These are phyloP conservation scores for Cebus imitator DNA, from an alignment of 2,113 vertebrate species.

Conservation along the genomic window DNA sequence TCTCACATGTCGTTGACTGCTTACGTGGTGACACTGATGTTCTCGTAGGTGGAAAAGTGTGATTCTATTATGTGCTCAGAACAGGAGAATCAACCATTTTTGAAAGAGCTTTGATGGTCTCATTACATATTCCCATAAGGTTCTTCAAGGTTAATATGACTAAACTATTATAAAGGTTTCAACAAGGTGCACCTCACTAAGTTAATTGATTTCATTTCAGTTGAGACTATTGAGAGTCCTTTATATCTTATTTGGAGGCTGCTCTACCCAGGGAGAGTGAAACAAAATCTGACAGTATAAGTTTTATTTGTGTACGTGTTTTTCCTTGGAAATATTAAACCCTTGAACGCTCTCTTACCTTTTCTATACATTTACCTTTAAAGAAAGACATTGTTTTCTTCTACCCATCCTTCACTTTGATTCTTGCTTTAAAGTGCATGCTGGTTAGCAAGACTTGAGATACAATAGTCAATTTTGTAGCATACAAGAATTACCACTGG, in stretches of 20 bases:
- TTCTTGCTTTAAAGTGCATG: neutral
- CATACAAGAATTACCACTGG: neutral
- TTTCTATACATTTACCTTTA: constrained; percentile 21
- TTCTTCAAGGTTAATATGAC: neutral
- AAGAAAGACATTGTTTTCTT: neutral
- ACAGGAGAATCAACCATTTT: neutral
- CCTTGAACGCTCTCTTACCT: neutral
- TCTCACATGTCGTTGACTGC: neutral
- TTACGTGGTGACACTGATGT: neutral
- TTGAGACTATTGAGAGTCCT: neutral
- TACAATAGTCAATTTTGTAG: neutral
- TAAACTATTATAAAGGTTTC: neutral
- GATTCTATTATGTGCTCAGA: neutral
- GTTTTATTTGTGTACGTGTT: neutral
- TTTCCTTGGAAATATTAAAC: neutral
- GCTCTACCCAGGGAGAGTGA: neutral
- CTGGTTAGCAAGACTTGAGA: neutral
- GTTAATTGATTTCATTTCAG: neutral
- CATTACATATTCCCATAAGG: neutral
- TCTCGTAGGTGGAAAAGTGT: neutral
- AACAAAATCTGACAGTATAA: neutral
- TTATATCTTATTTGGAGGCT: neutral
- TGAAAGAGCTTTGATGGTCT: neutral
- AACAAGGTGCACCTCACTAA: neutral
- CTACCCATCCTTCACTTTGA: neutral